These are phyloP conservation scores for Alviniconcha strummeri DNA, from an alignment of 2,888 invertebrate species.

Conservation along the genomic window DNA sequence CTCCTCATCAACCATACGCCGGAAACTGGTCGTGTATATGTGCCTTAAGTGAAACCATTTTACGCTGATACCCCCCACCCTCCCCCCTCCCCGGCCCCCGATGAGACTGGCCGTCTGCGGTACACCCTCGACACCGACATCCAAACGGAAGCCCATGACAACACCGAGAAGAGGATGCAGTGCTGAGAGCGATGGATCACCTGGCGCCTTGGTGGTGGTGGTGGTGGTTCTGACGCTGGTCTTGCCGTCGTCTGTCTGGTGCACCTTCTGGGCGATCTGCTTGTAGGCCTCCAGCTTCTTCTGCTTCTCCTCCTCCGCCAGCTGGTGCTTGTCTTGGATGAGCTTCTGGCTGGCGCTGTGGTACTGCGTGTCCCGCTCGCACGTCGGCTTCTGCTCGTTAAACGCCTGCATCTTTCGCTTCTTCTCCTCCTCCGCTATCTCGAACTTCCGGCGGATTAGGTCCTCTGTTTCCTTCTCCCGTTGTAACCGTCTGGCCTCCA, in stretches of 20 bases:
- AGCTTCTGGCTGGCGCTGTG: constrained; percentile 30
- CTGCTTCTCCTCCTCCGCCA: constrained; percentile 69
- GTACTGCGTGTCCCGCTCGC: constrained; percentile 42
- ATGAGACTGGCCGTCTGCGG: too few species aligned
- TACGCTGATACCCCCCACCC: too few species aligned
- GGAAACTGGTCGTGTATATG: too few species aligned
- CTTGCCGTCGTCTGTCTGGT: constrained; percentile 34
- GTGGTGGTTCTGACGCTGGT: constrained; percentile 35
- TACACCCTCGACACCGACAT: too few species aligned
- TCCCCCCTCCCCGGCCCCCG: too few species aligned
- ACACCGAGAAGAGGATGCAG: too few species aligned
- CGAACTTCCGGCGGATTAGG: constrained; percentile 70
- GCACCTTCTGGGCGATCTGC: constrained; percentile 32
- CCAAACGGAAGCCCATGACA: too few species aligned
- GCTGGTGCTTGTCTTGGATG: constrained; percentile 40
- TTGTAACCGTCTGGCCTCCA: constrained; percentile 54
- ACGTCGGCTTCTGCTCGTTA: constrained; percentile 38
- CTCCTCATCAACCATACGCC: too few species aligned
- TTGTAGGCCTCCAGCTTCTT: constrained; percentile 60
- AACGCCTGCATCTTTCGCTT: constrained; percentile 48
- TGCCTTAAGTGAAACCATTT: too few species aligned
- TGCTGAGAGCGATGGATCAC: constrained; percentile 2
- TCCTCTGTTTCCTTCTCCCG: constrained; percentile 67
- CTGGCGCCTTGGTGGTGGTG: constrained; percentile 38
- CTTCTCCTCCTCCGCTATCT: constrained; percentile 66